Base-by-base conservation (phyloP, 2,797 vertebrate genomes). In the Sternarchorhynchus goeldii region DNA sequence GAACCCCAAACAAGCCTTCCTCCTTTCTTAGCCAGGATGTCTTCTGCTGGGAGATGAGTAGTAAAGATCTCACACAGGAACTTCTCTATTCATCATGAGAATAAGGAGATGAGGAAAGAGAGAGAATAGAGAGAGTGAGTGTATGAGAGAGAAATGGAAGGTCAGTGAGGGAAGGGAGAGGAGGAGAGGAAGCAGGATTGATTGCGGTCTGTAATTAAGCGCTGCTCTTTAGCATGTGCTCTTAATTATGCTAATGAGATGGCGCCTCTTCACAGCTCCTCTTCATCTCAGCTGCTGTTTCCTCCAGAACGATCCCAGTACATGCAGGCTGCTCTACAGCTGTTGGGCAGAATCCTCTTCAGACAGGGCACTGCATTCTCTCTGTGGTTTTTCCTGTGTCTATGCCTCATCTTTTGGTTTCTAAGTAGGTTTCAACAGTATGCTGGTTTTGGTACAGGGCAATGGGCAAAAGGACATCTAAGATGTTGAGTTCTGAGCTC, bases 41-140 rank as follows among this genome's bases (percentile, higher is more conserved):
- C 88, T 90, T 84, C 88, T 88, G 86, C 86, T 89, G 87, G 89
- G 91, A 88, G 87, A 92, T 93, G 91, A 93, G 91, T 92, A 93
- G 93, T 90, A 90, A 89, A 87, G 86, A 90, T 92, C 91, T 93
- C 92, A 93, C 89, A 87, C 84, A 85, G 84, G 87, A 79, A 88
- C 88, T 85, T 91, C 87, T 91, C 90, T 88, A 93, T 94, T 93
- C 89, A 91, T 93, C 93, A 91, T 86, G 88, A 25, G 25, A 25
- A 25, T 25, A 25, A 25, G 25, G 1, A 1, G 25, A 92, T 92
- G 90, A 91, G 87, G 85, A 81, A 50, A 50, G 81, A 82, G 79
- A 83, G 81, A 74, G 74, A 31, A 45, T 76, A 78, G 78, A 83
- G 80, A 65, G 65, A n/a, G 21, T 57, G 41, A 73, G 59, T 31